Conservation (phyloP, 2,888 invertebrate genomes). For the Odontothrips loti region DNA sequence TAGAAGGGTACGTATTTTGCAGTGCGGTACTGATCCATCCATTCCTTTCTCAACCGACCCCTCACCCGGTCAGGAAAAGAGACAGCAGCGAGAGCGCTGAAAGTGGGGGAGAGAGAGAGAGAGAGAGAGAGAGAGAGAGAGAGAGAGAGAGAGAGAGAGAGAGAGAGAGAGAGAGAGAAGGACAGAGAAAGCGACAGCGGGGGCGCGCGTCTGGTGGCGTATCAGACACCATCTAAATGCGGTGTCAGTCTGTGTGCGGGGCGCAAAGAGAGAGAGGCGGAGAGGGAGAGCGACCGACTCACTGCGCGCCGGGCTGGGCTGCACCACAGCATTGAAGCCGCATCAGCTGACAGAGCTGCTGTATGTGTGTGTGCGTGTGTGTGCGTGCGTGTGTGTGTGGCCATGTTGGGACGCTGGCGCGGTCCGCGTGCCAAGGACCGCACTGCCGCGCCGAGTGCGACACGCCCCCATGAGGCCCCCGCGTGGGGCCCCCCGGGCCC, state of each 20-base stretch:
- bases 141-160: too few species aligned
- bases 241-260: constrained; percentile 7
- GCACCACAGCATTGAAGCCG: too few species aligned
- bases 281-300: not conserved
- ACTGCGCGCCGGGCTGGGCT: too few species aligned
- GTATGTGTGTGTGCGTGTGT: not conserved
- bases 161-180: too few species aligned
- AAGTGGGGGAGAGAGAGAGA: not conserved
- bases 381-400: not conserved
- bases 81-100: not conserved
- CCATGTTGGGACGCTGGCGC: not conserved
- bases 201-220: not conserved
- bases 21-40: too few species aligned
- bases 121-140: not conserved
- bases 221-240: constrained; percentile 22
- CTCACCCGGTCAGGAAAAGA: not conserved
- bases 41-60: too few species aligned
- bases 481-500: not conserved
- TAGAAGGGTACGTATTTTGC: too few species aligned
- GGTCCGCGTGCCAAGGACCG: not conserved
- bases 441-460: not conserved
- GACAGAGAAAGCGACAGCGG: too few species aligned
- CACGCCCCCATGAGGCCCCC: not conserved
- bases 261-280: not conserved
- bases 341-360: not conserved